Evolutionary conservation across 2,113 vertebrate genomes (phyloP).

Genomic region (Amblyopsis rosae): DNA sequence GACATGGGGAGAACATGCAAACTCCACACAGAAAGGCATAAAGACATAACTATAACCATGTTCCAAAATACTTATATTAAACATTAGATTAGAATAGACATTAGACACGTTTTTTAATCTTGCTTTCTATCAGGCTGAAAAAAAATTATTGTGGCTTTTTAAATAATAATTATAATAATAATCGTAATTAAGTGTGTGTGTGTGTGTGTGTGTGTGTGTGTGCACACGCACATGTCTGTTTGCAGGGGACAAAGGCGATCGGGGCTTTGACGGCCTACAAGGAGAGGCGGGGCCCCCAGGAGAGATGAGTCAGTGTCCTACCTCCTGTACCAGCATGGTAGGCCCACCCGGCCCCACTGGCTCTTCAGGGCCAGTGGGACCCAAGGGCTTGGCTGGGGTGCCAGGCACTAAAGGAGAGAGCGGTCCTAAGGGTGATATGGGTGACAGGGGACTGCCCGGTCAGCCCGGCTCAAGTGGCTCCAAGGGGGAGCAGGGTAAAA

Average conservation of each 20-base stretch:
- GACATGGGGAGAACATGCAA: no score
- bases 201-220: constrained; percentile 5
- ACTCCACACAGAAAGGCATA: no score
- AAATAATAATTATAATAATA: no score
- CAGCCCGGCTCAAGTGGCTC: constrained; percentile 47
- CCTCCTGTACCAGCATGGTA: constrained; percentile 38
- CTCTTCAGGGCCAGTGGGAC: constrained; percentile 54
- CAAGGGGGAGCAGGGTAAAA: constrained; percentile 66
- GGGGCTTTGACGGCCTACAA: constrained; percentile 47
- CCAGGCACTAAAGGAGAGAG: constrained; percentile 42
- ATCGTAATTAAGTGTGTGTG: background rate
- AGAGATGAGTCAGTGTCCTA: constrained; percentile 63
- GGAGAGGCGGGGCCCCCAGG: constrained; percentile 66
- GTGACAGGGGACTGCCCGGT: constrained; percentile 57
- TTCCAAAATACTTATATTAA: no score
- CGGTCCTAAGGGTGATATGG: constrained; percentile 60
- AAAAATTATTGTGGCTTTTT: no score
- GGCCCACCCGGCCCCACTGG: constrained; percentile 65
- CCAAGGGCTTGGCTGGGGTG: constrained; percentile 64
- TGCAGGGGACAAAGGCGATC: constrained; percentile 74
- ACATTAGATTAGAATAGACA: no score
- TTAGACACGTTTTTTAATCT: no score
- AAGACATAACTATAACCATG: no score
- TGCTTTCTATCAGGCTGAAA: no score
- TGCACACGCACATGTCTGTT: constrained; percentile 25